Percentiles rank a stretch among this genome's conserved stretches.
Evolutionary conservation across 2,113 vertebrate species (phyloP).

Genomic region (Psephotus haematonotus): DNA sequence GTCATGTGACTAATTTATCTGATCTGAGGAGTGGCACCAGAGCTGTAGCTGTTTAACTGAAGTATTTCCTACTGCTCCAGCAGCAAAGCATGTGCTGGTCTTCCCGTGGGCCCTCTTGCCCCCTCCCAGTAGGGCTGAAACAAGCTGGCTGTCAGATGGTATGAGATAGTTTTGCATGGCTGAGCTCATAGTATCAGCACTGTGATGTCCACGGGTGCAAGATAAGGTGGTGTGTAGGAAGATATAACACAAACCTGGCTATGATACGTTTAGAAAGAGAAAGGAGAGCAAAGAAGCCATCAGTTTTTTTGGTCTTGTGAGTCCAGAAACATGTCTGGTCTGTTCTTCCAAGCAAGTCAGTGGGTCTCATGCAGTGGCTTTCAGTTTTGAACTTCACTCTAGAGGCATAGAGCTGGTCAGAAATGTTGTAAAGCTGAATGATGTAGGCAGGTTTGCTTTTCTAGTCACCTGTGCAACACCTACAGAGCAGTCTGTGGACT

Average conservation of each 20-base stretch:
- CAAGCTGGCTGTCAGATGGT: not conserved
- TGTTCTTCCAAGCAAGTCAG: not conserved
- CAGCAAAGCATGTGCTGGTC: not conserved
- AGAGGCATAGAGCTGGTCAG: not conserved
- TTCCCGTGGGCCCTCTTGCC: not conserved
- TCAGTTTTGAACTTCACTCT: not conserved
- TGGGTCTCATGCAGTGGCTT: not conserved
- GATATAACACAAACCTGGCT: not conserved
- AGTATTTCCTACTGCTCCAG: not conserved
- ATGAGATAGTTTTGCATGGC: not conserved
- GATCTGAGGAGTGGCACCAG: not conserved
- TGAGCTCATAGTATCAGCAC: not conserved
- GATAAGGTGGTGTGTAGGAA: not conserved
- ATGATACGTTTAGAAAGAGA: not conserved
- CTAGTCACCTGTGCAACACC: not conserved
- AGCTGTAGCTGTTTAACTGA: not conserved
- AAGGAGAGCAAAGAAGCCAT: not conserved
- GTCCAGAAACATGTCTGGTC: not conserved
- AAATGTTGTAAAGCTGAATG: not conserved
- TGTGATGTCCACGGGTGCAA: not conserved
- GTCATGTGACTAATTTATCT: not conserved
- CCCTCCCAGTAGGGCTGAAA: not conserved
- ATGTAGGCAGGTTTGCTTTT: not conserved
- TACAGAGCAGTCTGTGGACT: rapidly evolving
- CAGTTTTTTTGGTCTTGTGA: not conserved